Conservation (phyloP, 2,888 invertebrate species). For the Perdita meconis region DNA sequence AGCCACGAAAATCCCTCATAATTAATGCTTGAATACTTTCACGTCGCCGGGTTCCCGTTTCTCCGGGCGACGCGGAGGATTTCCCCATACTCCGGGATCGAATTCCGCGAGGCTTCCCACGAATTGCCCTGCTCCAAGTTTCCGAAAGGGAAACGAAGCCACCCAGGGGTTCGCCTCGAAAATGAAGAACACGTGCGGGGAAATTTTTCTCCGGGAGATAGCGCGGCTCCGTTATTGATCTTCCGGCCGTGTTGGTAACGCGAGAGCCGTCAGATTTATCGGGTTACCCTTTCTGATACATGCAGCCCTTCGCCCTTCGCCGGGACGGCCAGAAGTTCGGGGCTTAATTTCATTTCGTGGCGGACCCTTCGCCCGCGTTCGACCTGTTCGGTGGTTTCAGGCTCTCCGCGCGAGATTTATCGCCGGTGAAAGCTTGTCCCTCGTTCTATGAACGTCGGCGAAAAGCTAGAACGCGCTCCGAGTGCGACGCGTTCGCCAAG, state of each 20-base stretch:
- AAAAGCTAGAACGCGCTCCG: neutral
- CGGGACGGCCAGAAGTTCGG: slow-evolving; percentile 20
- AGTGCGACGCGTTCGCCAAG: neutral
- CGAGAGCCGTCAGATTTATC: slow-evolving; percentile 72
- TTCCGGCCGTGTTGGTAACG: slow-evolving; percentile 61
- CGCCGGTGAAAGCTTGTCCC: neutral
- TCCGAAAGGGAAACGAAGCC: neutral
- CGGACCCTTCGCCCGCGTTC: slow-evolving; percentile 1
- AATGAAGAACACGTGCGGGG: slow-evolving; percentile 24
- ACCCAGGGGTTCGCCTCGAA: neutral
- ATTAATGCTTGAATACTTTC: too few relatives aligned
- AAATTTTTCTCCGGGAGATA: neutral
- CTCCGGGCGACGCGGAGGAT: too few relatives aligned
- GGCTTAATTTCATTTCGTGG: slow-evolving; percentile 48
- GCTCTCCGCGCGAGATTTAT: neutral
- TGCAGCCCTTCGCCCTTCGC: slow-evolving; percentile 40
- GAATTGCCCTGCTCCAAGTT: neutral
- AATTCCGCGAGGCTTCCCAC: too few relatives aligned
- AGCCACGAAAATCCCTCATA: too few relatives aligned
- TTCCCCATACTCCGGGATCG: too few relatives aligned
- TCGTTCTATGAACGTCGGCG: too few relatives aligned
- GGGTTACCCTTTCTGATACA: slow-evolving; percentile 70
- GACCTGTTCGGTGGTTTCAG: slow-evolving; percentile 14
- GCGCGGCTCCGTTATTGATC: slow-evolving; percentile 60
- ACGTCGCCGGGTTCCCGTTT: too few relatives aligned